A percentile compares a stretch with the other conserved stretches of the same genome.
phyloP scores from a whole-genome alignment of 2,797 vertebrate species.

The Lithobates sylvaticus region DNA sequence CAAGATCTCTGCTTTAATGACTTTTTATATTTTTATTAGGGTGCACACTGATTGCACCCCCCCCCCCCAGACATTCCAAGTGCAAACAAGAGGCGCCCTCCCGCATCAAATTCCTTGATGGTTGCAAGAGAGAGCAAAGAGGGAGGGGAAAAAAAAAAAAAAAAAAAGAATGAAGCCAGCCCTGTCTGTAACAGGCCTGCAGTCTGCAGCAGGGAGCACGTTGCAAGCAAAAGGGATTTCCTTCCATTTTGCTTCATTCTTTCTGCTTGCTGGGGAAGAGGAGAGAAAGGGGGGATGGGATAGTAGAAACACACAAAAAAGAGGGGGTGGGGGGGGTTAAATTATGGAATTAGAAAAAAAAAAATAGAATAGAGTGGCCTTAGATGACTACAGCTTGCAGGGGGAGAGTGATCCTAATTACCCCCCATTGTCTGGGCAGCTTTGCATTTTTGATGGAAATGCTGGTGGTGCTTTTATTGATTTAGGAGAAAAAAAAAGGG shows the following conservation, averaged over 20 bases:
- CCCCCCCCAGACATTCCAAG: constrained; percentile 54
- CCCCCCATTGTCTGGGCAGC: constrained; percentile 24
- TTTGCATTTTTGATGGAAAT: constrained; percentile 6
- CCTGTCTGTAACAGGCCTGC: constrained; percentile 59
- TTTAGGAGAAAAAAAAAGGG: not conserved
- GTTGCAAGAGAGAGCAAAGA: constrained; percentile 37
- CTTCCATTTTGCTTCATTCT: constrained; percentile 61
- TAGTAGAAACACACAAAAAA: constrained; percentile 11
- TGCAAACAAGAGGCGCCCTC: constrained; percentile 65
- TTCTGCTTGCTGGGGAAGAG: constrained; percentile 35
- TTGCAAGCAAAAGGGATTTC: constrained; percentile 59
- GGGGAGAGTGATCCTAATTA: constrained; percentile 21
- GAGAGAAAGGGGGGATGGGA: not conserved
- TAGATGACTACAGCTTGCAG: not conserved
- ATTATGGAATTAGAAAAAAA: constrained; percentile 19
- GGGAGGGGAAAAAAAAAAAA: constrained; percentile 7
- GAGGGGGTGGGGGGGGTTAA: not conserved
- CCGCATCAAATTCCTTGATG: constrained; percentile 64
- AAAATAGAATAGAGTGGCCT: constrained; percentile 27
- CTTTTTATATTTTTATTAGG: constrained; percentile 31
- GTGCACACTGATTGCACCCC: not conserved
- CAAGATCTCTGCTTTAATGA: constrained; percentile 23
- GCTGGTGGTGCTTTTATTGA: constrained; percentile 17
- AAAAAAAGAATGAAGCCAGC: constrained; percentile 51
- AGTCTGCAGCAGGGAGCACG: constrained; percentile 62